Conservation (phyloP, 2,888 invertebrate genomes). For the Arenicola marina region DNA sequence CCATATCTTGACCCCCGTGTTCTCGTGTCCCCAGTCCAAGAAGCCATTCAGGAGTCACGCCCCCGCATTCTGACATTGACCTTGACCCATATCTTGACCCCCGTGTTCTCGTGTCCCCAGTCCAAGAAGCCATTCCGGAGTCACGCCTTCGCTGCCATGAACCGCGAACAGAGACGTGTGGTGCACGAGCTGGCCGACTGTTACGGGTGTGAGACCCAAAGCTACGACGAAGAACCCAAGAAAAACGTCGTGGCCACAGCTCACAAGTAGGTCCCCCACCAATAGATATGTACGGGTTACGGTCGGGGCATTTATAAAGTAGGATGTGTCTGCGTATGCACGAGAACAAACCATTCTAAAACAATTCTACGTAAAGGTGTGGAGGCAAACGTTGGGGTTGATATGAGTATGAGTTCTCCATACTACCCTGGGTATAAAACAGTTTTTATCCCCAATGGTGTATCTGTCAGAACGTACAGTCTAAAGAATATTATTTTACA, state of each 20-base stretch:
- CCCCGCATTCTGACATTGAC: no score
- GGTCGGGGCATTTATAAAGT: background rate
- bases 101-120: background rate
- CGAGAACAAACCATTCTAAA: no score
- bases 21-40: background rate
- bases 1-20: no score
- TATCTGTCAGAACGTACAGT: no score
- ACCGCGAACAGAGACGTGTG: slow-evolving; percentile 86
- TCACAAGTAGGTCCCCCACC: slow-evolving; percentile 44
- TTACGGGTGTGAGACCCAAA: slow-evolving; percentile 91
- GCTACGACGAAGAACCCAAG: slow-evolving; percentile 94
- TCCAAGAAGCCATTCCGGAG: slow-evolving; percentile 57
- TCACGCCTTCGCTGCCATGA: slow-evolving; percentile 92
- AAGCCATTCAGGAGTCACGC: background rate
- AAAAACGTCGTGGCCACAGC: slow-evolving; percentile 74
- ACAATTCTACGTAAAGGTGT: background rate
- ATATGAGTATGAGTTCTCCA: background rate
- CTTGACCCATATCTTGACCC: no score
- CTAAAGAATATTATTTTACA: no score
- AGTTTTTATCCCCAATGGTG: no score
- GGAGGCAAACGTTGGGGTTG: background rate
- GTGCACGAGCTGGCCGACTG: slow-evolving; percentile 93
- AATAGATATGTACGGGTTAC: background rate
- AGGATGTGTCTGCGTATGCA: background rate
- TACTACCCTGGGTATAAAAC: no score